These are phyloP conservation scores for Micropoecilia bifurca DNA, from an alignment of 2,797 vertebrate species.

Conservation along the genomic window DNA sequence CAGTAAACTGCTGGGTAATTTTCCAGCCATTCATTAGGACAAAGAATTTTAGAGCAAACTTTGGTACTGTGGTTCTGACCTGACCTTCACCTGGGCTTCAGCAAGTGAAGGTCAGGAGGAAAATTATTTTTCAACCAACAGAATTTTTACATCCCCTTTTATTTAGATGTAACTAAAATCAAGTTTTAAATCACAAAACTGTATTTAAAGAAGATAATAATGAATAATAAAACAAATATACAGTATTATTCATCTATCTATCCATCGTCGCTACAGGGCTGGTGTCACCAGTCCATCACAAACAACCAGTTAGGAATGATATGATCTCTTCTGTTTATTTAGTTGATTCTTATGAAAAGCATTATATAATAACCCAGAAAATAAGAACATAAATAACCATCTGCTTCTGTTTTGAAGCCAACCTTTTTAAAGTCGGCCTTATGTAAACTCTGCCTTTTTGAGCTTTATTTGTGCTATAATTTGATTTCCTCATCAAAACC, in stretches of 20 bases:
- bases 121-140: neutral
- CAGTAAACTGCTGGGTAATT: neutral
- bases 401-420: neutral
- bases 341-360: neutral
- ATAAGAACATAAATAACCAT: neutral
- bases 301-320: neutral
- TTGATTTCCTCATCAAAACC: too few relatives aligned
- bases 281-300: neutral
- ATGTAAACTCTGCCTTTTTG: too few relatives aligned
- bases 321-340: neutral
- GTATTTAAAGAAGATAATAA: neutral
- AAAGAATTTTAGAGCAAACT: neutral
- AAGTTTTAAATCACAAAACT: neutral
- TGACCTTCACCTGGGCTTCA: too few relatives aligned
- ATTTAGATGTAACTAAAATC: neutral
- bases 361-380: neutral
- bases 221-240: neutral
- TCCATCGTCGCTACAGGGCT: neutral
- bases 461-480: too few relatives aligned
- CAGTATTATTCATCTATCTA: neutral
- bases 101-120: neutral
- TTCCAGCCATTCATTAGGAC: neutral
- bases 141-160: neutral
- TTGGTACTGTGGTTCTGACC: neutral
- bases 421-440: neutral